These are phyloP conservation scores for Agrochola circellaris DNA, from an alignment of 2,888 invertebrate genomes.

Conservation along the genomic window DNA sequence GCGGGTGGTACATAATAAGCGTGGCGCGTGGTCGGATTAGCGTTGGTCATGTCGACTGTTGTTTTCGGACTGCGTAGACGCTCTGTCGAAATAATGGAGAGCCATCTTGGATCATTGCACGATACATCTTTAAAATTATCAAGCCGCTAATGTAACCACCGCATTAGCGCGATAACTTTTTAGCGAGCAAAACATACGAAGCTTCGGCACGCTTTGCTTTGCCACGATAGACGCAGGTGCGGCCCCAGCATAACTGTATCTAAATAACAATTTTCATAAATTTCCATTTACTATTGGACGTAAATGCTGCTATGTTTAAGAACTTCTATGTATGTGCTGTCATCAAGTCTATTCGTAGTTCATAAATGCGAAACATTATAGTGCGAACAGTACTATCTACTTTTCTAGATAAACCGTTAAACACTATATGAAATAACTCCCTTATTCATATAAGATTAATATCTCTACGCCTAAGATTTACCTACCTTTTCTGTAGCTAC, in stretches of 20 bases:
- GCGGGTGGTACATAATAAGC: too few relatives aligned
- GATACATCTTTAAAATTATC: too few relatives aligned
- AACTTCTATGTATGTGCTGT: constrained; percentile 45
- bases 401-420: constrained; percentile 37
- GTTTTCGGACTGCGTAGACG: too few relatives aligned
- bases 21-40: too few relatives aligned
- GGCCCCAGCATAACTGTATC: background rate
- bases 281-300: background rate
- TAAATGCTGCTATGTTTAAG: constrained; percentile 41
- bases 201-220: too few relatives aligned
- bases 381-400: constrained; percentile 42
- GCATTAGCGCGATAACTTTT: too few relatives aligned
- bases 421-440: constrained; percentile 26
- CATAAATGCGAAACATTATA: constrained; percentile 47
- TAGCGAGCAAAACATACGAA: too few relatives aligned
- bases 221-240: too few relatives aligned
- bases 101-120: too few relatives aligned
- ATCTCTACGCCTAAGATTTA: background rate
- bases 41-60: too few relatives aligned
- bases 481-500: background rate
- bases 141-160: too few relatives aligned
- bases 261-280: constrained; percentile 25
- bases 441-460: constrained; percentile 22
- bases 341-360: constrained; percentile 47
- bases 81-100: too few relatives aligned